These are phyloP conservation scores for Xylophagus ater DNA, from an alignment of 2,888 invertebrate species.

Conservation along the genomic window DNA sequence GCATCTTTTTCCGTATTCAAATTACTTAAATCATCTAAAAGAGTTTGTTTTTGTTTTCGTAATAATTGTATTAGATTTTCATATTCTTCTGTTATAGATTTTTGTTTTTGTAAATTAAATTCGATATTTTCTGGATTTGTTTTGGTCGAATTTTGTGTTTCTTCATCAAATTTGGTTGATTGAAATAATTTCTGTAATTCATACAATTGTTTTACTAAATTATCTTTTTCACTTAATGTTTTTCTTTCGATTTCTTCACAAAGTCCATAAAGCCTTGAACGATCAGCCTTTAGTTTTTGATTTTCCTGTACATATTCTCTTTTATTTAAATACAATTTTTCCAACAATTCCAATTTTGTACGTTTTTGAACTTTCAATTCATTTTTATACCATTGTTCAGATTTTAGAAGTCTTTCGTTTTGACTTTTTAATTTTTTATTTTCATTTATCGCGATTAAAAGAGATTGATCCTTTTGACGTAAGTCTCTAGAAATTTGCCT, in stretches of 20 bases:
- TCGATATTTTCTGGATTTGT: slow-evolving; percentile 8
- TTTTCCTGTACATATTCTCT: slow-evolving; percentile 33
- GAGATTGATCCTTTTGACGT: slow-evolving; percentile 21
- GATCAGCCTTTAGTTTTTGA: slow-evolving; percentile 31
- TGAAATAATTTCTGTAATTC: slow-evolving; percentile 6
- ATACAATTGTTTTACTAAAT: slow-evolving; percentile 9
- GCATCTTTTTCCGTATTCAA: slow-evolving; percentile 28
- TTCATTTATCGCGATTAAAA: slow-evolving; percentile 25
- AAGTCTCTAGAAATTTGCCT: background rate
- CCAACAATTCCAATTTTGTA: slow-evolving; percentile 29
- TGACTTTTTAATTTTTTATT: slow-evolving; percentile 30
- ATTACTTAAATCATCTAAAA: slow-evolving; percentile 28
- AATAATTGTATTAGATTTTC: slow-evolving; percentile 30
- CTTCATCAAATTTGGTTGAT: background rate
- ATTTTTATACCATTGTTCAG: slow-evolving; percentile 36
- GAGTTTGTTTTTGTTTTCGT: slow-evolving; percentile 30
- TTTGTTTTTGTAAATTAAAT: slow-evolving; percentile 28
- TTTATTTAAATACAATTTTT: slow-evolving; percentile 33
- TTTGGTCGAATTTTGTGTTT: background rate
- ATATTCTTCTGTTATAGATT: slow-evolving; percentile 27
- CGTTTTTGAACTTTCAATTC: slow-evolving; percentile 31
- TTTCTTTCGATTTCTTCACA: slow-evolving; percentile 27
- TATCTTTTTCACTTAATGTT: slow-evolving; percentile 19
- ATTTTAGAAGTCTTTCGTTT: slow-evolving; percentile 31
- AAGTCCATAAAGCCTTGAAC: slow-evolving; percentile 25